Evolutionary conservation across 2,888 invertebrate genomes (phyloP), one percentile per base, ranked within the genome.

Genomic region (Drosophila bunnanda): DNA sequence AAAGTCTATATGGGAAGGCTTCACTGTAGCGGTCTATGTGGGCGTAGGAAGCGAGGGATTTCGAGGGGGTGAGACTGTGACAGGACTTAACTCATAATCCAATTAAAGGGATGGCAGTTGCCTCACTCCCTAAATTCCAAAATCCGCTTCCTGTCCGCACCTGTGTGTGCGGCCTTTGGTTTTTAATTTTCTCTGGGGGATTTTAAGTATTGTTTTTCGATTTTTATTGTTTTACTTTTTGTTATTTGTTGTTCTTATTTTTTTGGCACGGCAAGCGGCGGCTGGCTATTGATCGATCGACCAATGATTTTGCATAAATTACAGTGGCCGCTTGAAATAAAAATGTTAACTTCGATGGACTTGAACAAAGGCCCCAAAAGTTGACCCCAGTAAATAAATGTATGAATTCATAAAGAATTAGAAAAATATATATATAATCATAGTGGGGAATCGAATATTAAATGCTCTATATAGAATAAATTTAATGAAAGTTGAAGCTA

Each of bases 251-350:
- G 76, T 76, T 41, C 10, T 54, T 43, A 46, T 30, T 12, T 62
- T 73, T 79, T 82, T 77, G 64, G 79, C 82, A 69, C 60, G 64
- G 57, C 46, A 30, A 44, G 76, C 64, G 70, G 57, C 48, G 70
- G 57, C 48, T 17, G 64, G 58, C 80, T 77, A 80, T 83, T 87
- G 83, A 83, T 87, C 88, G 83, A 83, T 83, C 83, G 82, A 67
- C 69, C 85, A 78, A 89, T 87, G 88, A 87, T 84, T 87, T 89
- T 87, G 87, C 87, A 87, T 87, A 87, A 87, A 87, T 89, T 87
- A 87, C 71, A 60, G 66, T 58, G 60, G 44, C 43, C 54, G 38
- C 44, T 75, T 65, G 75, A 69, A 74, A 71, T 60, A 66, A 68
- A 77, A 76, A 79, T 56, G 70, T 77, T 54, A 75, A 77, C 73